phyloP scores from a whole-genome alignment of 1,140 invertebrate species.

The Drosophila triauraria region DNA sequence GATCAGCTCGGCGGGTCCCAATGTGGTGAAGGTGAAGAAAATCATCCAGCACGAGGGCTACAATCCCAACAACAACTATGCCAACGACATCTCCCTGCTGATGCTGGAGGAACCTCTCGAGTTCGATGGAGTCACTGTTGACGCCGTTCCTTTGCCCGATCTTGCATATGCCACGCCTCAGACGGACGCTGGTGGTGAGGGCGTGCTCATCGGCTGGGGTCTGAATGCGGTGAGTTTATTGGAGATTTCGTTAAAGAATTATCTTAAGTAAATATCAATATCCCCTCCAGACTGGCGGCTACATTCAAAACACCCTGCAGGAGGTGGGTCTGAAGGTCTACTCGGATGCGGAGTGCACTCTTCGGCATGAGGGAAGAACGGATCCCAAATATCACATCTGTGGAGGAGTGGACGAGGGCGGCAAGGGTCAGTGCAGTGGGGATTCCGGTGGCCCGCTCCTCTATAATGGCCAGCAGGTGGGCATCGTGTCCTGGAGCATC shows the following conservation, averaged over 20 bases:
- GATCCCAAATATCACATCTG: constrained; percentile 81
- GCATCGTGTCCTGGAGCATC: constrained; percentile 85
- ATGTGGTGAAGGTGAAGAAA: constrained; percentile 65
- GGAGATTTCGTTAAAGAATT: background rate
- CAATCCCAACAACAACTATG: constrained; percentile 58
- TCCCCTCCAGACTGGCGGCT: constrained; percentile 74
- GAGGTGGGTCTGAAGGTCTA: constrained; percentile 83
- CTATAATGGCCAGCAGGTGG: constrained; percentile 70
- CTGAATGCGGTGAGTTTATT: constrained; percentile 60
- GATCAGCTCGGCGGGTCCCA: constrained; percentile 57
- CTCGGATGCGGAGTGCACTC: constrained; percentile 75
- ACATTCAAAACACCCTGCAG: constrained; percentile 72
- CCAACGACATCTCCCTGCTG: constrained; percentile 76
- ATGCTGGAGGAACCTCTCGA: constrained; percentile 56
- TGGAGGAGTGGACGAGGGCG: constrained; percentile 84
- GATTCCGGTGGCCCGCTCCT: constrained; percentile 85
- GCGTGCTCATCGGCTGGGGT: constrained; percentile 80
- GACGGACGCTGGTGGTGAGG: constrained; percentile 46
- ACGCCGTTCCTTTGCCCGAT: constrained; percentile 57
- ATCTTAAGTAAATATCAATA: background rate
- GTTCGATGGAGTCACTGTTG: constrained; percentile 65
- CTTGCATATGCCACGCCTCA: constrained; percentile 60
- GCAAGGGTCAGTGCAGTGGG: constrained; percentile 86
- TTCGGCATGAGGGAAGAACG: constrained; percentile 56
- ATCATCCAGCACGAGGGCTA: constrained; percentile 80